Base-by-base conservation (phyloP, 2,888 invertebrate genomes). In the Anaspis maculata region DNA sequence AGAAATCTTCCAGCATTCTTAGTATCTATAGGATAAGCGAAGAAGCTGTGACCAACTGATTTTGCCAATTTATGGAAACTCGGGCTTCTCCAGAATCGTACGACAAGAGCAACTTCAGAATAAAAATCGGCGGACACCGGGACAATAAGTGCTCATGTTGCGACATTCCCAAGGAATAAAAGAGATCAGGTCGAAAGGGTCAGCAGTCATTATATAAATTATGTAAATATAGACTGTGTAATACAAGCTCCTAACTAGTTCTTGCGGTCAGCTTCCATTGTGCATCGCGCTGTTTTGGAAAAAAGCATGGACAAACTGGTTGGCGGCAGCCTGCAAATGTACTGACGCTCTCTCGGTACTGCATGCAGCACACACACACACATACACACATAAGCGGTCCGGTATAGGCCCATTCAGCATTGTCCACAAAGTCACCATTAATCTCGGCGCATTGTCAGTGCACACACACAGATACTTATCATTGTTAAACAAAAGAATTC, bases 401-500 rank as follows among this genome's bases (percentile, higher is more conserved):
- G 19, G 38, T 43, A 41, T 38, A 34, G 41, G 31, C 32, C 41
- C 47, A 51, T 49, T 49, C 48, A 42, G 49, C 46, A 52, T 55
- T 55, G 53, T 54, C 52, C 51, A 41, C 35, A 37, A 32, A 47
- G 47, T 46, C 40, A 43, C 52, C 53, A 56, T 57, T 54, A 57
- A 57, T 57, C 53, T 47, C 42, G 27, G 29, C 40, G 45, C 44
- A 51, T 52, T 52, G 53, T 53, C 53, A 50, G 54, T 45, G 46
- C 41, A 24, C 10, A 19, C 9, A 19, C 44, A 45, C 49, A 52
- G 57, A 57, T 57, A 55, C 51, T 56, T 56, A 56, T 57, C 57
- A 51, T 47, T 48, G 47, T 42, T 48, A 50, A 54, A 56, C 55
- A 56, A 57, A 57, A 57, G 57, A 55, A 56, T 52, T 54, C 48